phyloP scores from a whole-genome alignment of 2,113 vertebrate species.

The Craseonycteris thonglongyai region DNA sequence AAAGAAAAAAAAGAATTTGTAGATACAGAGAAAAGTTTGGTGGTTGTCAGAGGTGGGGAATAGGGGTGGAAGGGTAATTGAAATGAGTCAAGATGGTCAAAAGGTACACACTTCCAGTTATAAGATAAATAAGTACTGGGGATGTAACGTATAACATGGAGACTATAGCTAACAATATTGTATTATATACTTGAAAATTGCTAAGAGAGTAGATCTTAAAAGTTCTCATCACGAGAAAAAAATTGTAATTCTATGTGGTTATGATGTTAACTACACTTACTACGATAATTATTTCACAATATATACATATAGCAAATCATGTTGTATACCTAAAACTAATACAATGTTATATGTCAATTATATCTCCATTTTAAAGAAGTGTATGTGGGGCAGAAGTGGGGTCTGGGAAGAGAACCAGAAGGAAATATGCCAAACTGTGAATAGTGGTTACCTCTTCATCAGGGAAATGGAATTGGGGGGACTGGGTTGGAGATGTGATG shows the following conservation, averaged over 20 bases:
- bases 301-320: not conserved
- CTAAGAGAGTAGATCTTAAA: no score
- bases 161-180: no score
- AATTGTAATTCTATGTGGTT: no score
- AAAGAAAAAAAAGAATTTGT: no score
- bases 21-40: no score
- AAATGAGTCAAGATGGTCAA: not conserved
- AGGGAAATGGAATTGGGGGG: not conserved
- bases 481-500: not conserved
- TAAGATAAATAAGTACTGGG: no score
- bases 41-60: no score
- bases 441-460: not conserved
- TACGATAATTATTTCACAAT: not conserved
- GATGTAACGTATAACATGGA: no score
- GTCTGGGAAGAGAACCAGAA: not conserved
- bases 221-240: no score
- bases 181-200: no score
- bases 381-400: not conserved
- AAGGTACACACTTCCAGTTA: not conserved
- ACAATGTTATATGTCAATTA: not conserved
- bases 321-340: not conserved
- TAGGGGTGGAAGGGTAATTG: no score
- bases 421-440: not conserved
- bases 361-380: not conserved
- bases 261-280: not conserved